Conservation (phyloP, 2,797 vertebrate genomes). For the Salmo trutta region DNA sequence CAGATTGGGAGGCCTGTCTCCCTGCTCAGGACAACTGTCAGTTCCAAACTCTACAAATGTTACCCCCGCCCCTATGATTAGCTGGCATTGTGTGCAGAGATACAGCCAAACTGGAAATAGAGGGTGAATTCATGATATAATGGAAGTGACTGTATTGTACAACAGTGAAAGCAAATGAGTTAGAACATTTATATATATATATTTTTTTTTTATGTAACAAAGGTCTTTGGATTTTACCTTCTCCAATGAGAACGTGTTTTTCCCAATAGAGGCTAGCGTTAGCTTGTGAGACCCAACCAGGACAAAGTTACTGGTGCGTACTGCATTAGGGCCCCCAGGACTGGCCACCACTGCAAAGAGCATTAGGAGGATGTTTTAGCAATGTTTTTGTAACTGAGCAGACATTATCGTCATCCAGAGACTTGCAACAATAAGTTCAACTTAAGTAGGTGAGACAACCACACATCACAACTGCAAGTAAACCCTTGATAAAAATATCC, state of each 20-base stretch:
- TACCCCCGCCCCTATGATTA: not conserved
- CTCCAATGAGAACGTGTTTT: slow-evolving; percentile 84
- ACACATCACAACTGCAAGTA: no score
- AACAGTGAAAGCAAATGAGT: not conserved
- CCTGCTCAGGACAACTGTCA: not conserved
- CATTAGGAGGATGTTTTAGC: not conserved
- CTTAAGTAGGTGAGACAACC: not conserved
- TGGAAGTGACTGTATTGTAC: not conserved
- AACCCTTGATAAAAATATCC: no score
- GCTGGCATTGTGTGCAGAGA: not conserved
- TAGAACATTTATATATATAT: not conserved
- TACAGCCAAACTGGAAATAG: not conserved
- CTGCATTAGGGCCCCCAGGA: slow-evolving; percentile 87
- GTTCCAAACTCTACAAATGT: not conserved
- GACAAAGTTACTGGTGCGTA: slow-evolving; percentile 88
- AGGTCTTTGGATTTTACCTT: slow-evolving; percentile 80
- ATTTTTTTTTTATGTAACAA: not conserved
- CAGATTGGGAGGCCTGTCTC: not conserved
- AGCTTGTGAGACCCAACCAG: slow-evolving; percentile 90
- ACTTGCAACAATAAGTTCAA: no score
- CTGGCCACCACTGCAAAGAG: slow-evolving; percentile 82
- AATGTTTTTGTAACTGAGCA: no score
- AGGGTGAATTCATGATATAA: not conserved
- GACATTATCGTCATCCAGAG: no score
- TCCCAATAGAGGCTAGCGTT: slow-evolving; percentile 83